Evolutionary conservation across 2,113 vertebrate species (phyloP).

Genomic region (Mugil cephalus): DNA sequence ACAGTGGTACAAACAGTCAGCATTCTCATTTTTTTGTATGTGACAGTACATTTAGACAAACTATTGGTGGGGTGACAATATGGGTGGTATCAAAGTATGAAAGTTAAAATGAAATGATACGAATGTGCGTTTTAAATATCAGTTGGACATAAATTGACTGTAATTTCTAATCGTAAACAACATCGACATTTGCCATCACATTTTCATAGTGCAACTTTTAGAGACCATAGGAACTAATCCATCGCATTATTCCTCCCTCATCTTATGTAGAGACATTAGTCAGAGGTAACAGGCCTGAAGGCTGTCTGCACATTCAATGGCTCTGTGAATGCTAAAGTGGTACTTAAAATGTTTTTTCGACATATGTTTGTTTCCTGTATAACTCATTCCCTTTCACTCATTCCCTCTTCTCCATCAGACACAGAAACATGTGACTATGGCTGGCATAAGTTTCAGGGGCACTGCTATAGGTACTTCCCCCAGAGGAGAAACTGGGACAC

Average conservation of each 20-base stretch:
- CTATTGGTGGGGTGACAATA: too few relatives aligned
- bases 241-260: conserved; percentile 23
- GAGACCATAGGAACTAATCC: neutral
- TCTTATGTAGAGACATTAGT: conserved; percentile 9
- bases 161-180: too few relatives aligned
- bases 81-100: too few relatives aligned
- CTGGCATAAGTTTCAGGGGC: conserved; percentile 98
- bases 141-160: too few relatives aligned
- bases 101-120: too few relatives aligned
- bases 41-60: too few relatives aligned
- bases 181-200: too few relatives aligned
- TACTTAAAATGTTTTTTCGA: neutral
- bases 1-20: neutral
- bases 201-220: neutral
- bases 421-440: conserved; percentile 94
- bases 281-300: conserved; percentile 23
- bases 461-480: conserved; percentile 96
- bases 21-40: too few relatives aligned
- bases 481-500: conserved; percentile 94
- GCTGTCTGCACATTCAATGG: conserved; percentile 1
- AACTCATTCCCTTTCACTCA: conserved; percentile 10
- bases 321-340: neutral
- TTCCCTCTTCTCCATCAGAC: conserved; percentile 80
- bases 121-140: too few relatives aligned
- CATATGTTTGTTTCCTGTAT: neutral